Base-by-base conservation (phyloP, 2,888 invertebrate genomes). In the Synanthedon formicaeformis region DNA sequence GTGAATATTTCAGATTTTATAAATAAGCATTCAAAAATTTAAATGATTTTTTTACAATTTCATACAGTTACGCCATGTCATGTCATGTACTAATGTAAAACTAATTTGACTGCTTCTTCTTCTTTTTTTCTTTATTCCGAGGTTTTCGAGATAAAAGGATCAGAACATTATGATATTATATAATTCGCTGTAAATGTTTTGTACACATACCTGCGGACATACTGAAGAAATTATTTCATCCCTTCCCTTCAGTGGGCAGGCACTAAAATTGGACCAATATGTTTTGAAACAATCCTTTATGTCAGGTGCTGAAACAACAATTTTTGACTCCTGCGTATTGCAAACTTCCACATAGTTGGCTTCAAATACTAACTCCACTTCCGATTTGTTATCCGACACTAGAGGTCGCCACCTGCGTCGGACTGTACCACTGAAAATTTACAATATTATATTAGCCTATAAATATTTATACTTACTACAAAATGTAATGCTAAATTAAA, bases 211-310 rank as follows among this genome's bases (percentile, higher is more conserved):
- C 86, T 94, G 92, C n/a, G 96, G 95, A 77, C 94, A 95, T 58
- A 96, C 91, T 52, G 94, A 93, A 54, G 91, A 88, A 48, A 96
- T 71, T 62, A 97, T 95, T 57, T 90, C 87, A 76, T 96, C 93
- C 58, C 96, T 88, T 0, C 92, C 96, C 55, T 88, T 87, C 58
- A 96, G 77, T 0, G 93, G 93, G 57, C 90, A 83, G 23, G 86
- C 72, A 55, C 82, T 71, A 74, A 93, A 89, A 52, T 89, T 88
- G 1, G 83, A 66, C 96, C 95, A 96, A 78, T 92, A 96, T 50
- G 88, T 85, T 34, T 83, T 75, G 67, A 95, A 95, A 61, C 93
- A 91, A 50, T 91, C 89, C 64, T 89, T 89, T 55, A 92, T 84
- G 70, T 94, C 93, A 11, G 90, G 89, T 0, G 90, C 91, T 1